Percentiles rank a stretch among this genome's conserved stretches.
phyloP scores from a whole-genome alignment of 2,888 invertebrate species.

The Hypselothyrea guttata region DNA sequence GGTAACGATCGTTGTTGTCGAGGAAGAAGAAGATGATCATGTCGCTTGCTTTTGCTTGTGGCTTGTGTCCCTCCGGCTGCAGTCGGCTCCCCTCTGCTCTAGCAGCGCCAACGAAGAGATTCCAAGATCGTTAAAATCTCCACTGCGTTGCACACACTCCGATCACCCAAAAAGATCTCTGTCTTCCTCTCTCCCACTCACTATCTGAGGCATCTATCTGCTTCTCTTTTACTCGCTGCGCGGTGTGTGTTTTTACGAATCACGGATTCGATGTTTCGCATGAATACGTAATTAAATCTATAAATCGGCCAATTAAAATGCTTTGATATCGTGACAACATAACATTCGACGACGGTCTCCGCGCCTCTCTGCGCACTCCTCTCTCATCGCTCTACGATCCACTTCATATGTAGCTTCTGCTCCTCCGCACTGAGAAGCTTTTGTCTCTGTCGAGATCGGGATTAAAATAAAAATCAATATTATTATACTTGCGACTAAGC shows the following conservation, averaged over 20 bases:
- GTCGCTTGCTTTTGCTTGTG: conserved; percentile 27
- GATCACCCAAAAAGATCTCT: conserved; percentile 61
- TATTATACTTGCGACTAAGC: too few relatives aligned
- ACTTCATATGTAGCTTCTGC: too few relatives aligned
- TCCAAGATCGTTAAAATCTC: conserved; percentile 71
- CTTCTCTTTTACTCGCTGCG: conserved; percentile 47
- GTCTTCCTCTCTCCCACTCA: conserved; percentile 12
- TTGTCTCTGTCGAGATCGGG: not conserved
- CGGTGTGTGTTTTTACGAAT: conserved; percentile 83
- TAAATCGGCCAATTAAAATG: conserved; percentile 83
- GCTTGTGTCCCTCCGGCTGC: conserved; percentile 19
- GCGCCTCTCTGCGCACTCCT: conserved; percentile 2
- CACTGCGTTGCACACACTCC: conserved; percentile 62
- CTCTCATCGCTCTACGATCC: conserved; percentile 6
- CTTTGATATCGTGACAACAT: conserved; percentile 83
- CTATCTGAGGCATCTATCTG: conserved; percentile 15
- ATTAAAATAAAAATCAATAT: too few relatives aligned
- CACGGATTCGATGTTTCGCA: conserved; percentile 83
- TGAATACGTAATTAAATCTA: conserved; percentile 83
- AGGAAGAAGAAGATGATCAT: conserved; percentile 39
- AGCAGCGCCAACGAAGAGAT: conserved; percentile 36
- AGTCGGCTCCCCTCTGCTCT: not conserved
- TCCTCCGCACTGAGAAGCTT: too few relatives aligned
- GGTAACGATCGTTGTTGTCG: conserved; percentile 39
- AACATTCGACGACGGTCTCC: conserved; percentile 80